Evolutionary conservation across 2,113 vertebrate species (phyloP).

Genomic region (Ursus arctos): DNA sequence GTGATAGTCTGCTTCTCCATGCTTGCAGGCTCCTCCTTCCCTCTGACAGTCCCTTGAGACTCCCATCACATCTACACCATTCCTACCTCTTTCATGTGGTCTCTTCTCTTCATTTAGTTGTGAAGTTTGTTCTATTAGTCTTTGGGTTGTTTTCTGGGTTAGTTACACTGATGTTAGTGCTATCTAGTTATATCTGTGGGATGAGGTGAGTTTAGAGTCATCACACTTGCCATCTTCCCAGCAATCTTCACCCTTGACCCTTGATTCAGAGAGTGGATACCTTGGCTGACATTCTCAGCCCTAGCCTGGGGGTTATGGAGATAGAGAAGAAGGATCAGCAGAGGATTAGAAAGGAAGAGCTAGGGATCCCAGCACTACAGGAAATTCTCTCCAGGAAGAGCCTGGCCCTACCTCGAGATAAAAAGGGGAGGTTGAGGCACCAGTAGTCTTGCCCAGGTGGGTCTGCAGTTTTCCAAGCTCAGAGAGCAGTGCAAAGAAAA

Average conservation of each 20-base stretch:
- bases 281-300: background rate
- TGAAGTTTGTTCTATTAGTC: background rate
- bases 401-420: background rate
- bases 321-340: background rate
- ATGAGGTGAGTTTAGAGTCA: background rate
- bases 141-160: background rate
- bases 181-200: background rate
- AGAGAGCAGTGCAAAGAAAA: background rate
- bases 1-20: background rate
- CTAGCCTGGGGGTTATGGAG: fast-evolving
- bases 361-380: too few relatives aligned
- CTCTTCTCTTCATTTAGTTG: background rate
- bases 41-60: background rate
- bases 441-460: background rate
- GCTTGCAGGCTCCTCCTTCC: background rate
- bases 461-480: background rate
- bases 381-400: background rate
- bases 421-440: background rate
- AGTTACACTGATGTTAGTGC: background rate
- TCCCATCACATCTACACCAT: background rate
- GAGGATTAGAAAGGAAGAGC: background rate
- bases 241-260: background rate
- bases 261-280: background rate
- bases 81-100: background rate
- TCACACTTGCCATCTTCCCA: background rate